phyloP scores from a whole-genome alignment of 1,140 invertebrate genomes.

The Sitodiplosis mosellana region DNA sequence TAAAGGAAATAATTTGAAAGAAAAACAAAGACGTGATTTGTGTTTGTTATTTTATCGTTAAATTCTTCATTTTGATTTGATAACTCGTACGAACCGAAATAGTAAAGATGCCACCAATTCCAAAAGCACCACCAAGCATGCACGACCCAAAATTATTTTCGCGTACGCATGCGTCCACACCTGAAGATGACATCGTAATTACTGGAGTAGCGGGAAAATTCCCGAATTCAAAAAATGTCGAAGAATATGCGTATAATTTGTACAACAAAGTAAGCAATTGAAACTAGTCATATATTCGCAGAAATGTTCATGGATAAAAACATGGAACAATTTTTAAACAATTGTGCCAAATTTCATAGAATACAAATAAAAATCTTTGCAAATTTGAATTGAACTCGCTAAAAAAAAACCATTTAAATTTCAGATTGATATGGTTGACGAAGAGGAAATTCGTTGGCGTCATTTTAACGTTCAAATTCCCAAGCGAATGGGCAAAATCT shows the following conservation, averaged over 20 bases:
- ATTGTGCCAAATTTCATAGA: not conserved
- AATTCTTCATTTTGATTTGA: too few relatives aligned
- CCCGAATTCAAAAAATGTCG: conserved; percentile 65
- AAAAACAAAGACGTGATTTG: too few relatives aligned
- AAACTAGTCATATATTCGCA: not conserved
- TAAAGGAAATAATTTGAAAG: too few relatives aligned
- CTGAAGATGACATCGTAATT: conserved; percentile 66
- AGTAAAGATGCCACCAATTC: not conserved
- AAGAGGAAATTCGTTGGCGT: conserved; percentile 1
- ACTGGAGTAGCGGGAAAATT: conserved; percentile 61
- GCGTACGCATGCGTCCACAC: conserved; percentile 10
- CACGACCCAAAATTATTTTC: conserved; percentile 13
- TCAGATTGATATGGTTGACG: conserved; percentile 4
- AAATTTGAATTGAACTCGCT: too few relatives aligned
- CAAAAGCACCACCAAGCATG: not conserved
- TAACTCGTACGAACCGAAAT: too few relatives aligned
- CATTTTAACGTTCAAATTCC: conserved; percentile 2
- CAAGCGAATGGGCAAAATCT: conserved; percentile 58
- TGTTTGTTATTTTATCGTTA: too few relatives aligned
- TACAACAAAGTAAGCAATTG: conserved; percentile 39
- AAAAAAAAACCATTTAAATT: too few relatives aligned
- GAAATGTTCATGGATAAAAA: not conserved
- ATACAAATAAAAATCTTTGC: too few relatives aligned
- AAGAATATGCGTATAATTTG: conserved; percentile 61
- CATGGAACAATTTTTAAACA: not conserved